These are phyloP conservation scores for Sarcophilus harrisii DNA, from an alignment of 2,797 vertebrate species.

Conservation along the genomic window DNA sequence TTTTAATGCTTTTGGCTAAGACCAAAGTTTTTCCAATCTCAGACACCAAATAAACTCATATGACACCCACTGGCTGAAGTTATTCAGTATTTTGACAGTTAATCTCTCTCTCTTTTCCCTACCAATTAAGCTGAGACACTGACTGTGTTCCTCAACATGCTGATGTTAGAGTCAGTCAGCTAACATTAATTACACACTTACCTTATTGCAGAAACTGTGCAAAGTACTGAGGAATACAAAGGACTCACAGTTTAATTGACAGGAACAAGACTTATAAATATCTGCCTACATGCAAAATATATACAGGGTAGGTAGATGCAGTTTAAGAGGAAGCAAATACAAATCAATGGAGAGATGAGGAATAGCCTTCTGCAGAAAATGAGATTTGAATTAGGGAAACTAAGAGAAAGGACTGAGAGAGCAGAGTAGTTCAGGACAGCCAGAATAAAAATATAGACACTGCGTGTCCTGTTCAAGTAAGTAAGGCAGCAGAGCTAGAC, in stretches of 20 bases:
- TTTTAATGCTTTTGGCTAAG: conserved; percentile 64
- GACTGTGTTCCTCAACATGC: conserved; percentile 40
- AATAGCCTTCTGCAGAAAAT: too few relatives aligned
- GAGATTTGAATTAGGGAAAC: too few relatives aligned
- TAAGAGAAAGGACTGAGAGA: too few relatives aligned
- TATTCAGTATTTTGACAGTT: conserved; percentile 59
- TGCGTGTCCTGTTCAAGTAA: background rate
- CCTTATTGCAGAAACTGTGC: too few relatives aligned
- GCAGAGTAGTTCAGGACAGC: background rate
- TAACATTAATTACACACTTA: background rate
- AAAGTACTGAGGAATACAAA: too few relatives aligned
- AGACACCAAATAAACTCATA: conserved; percentile 61
- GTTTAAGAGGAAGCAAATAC: too few relatives aligned
- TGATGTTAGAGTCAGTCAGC: conserved; percentile 10
- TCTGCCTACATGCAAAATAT: too few relatives aligned
- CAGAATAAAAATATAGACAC: background rate
- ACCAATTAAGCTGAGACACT: conserved; percentile 34
- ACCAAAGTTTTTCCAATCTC: conserved; percentile 71
- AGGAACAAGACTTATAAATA: too few relatives aligned
- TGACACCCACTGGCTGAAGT: conserved; percentile 53
- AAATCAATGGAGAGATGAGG: too few relatives aligned
- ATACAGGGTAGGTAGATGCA: too few relatives aligned
- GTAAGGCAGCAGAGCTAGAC: background rate
- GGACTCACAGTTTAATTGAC: too few relatives aligned
- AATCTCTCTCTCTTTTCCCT: conserved; percentile 46